Evolutionary conservation across 2,113 vertebrate species (phyloP).

Genomic region (Lycaon pictus): DNA sequence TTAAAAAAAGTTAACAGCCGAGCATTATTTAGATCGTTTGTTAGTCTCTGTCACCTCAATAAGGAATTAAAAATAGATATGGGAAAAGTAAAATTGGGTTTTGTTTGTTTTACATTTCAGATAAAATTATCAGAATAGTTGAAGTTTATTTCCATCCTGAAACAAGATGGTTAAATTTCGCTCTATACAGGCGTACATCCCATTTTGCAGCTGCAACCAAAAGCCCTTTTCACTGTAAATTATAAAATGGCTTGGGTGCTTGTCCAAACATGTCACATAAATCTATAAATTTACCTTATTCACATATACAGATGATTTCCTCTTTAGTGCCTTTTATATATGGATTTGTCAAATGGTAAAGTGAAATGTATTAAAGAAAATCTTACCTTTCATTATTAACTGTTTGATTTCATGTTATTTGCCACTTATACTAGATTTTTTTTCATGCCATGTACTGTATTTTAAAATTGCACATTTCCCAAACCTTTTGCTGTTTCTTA

Average conservation of each 20-base stretch:
- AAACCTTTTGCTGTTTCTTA: conserved; percentile 35
- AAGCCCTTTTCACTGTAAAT: neutral
- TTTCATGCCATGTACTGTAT: neutral
- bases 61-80: conserved; percentile 77
- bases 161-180: conserved; percentile 51
- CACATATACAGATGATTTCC: neutral
- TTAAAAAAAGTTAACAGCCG: conserved; percentile 86
- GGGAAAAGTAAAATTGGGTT: conserved; percentile 61
- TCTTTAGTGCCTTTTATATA: neutral
- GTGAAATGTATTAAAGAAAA: neutral
- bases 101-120: conserved; percentile 77
- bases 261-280: neutral
- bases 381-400: neutral
- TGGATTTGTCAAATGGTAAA: neutral
- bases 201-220: conserved; percentile 32
- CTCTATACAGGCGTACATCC: neutral
- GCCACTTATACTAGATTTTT: neutral
- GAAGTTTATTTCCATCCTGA: conserved; percentile 63
- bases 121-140: conserved; percentile 64
- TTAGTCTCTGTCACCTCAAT: conserved; percentile 80
- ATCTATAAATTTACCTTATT: neutral
- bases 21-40: conserved; percentile 80
- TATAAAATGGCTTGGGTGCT: neutral
- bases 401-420: neutral
- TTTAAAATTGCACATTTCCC: neutral